These are phyloP conservation scores for Spinus olivaceus DNA, from an alignment of 2,797 vertebrate species.

Conservation along the genomic window DNA sequence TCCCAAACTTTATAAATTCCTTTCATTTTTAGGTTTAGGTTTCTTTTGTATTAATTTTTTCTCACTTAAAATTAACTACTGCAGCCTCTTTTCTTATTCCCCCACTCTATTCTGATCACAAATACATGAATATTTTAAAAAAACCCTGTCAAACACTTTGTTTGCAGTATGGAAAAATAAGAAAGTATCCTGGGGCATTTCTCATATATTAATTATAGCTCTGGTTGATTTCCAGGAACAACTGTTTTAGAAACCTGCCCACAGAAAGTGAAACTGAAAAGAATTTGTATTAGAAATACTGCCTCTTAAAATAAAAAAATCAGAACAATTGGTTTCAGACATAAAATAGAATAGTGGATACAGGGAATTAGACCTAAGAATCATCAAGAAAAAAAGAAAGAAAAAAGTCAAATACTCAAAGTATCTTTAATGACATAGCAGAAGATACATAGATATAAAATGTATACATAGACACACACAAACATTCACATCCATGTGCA, in stretches of 20 bases:
- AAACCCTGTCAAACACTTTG: background rate
- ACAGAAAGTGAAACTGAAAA: background rate
- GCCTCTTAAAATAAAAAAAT: background rate
- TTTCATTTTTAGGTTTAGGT: background rate
- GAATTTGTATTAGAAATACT: background rate
- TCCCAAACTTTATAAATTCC: background rate
- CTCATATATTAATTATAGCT: background rate
- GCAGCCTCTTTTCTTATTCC: background rate
- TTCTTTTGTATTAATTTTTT: background rate
- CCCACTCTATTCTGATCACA: background rate
- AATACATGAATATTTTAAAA: background rate
- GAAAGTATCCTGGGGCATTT: background rate
- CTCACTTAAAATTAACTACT: background rate
- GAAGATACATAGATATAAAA: background rate
- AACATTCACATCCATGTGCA: rapidly evolving
- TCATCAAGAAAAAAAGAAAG: background rate
- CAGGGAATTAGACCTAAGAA: background rate
- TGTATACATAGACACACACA: background rate
- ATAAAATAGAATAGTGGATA: background rate
- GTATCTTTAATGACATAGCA: background rate
- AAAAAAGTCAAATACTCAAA: background rate
- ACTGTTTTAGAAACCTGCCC: background rate
- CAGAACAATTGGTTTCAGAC: background rate
- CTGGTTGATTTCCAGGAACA: background rate
- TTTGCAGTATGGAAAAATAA: background rate